Evolutionary conservation across 2,888 invertebrate genomes (phyloP).

Genomic region (Chironomus riparius): DNA sequence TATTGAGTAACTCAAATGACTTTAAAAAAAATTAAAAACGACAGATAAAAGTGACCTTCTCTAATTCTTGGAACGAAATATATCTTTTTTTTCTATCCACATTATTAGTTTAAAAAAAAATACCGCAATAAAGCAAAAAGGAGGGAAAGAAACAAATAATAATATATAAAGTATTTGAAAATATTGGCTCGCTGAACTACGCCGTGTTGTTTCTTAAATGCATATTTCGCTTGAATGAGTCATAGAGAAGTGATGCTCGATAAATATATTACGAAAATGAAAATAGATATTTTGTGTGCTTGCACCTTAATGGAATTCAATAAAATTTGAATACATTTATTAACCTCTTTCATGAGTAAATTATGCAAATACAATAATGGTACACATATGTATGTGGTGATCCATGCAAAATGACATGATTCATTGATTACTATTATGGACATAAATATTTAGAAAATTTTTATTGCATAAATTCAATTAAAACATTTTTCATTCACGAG

Average conservation of each 20-base stretch:
- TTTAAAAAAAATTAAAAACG: background rate
- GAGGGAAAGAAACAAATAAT: background rate
- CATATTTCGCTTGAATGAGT: constrained; percentile 12
- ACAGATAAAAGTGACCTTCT: constrained; percentile 7
- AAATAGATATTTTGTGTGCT: constrained; percentile 6
- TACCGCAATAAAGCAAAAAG: background rate
- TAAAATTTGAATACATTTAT: background rate
- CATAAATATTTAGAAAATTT: background rate
- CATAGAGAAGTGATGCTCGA: constrained; percentile 3
- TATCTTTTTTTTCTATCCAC: background rate
- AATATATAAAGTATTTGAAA: background rate
- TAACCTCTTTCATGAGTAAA: background rate
- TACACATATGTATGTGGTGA: too few species aligned
- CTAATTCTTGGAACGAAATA: constrained; percentile 10
- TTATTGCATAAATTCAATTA: too few species aligned
- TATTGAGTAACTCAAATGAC: background rate
- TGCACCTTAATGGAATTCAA: constrained; percentile 14
- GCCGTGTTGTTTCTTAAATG: background rate
- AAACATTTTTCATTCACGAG: too few species aligned
- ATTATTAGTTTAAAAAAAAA: too few species aligned
- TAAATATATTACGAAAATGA: constrained; percentile 7
- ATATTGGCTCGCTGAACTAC: constrained; percentile 2
- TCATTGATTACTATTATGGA: background rate
- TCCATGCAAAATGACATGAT: constrained; percentile 16
- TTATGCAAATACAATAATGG: too few species aligned